Conservation (phyloP, 2,888 invertebrate genomes). For the Thymelicus sylvestris region DNA sequence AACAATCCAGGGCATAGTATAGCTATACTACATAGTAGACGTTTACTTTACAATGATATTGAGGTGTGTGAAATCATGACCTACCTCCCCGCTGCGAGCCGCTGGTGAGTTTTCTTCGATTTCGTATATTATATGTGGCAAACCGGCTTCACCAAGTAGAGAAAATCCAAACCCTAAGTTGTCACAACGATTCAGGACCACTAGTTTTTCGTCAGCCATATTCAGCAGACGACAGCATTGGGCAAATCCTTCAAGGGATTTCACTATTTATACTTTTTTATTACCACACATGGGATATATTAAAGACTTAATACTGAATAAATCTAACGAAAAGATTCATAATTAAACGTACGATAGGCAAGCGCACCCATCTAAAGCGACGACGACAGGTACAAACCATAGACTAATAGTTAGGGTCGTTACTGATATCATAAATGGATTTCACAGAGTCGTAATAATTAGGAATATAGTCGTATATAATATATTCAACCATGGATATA, state of each 20-base stretch:
- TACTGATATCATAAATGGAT: neutral
- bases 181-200: constrained; percentile 94
- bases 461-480: no score
- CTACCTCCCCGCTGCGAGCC: constrained; percentile 94
- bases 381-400: constrained; percentile 60
- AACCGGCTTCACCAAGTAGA: constrained; percentile 94
- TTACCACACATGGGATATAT: constrained; percentile 58
- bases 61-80: constrained; percentile 46
- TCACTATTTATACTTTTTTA: constrained; percentile 66
- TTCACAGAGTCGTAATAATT: no score
- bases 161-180: constrained; percentile 96
- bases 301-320: constrained; percentile 56
- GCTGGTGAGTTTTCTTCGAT: constrained; percentile 97
- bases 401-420: constrained; percentile 39
- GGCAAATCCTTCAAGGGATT: constrained; percentile 70
- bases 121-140: constrained; percentile 97
- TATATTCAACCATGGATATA: no score
- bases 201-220: constrained; percentile 96
- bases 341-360: constrained; percentile 72
- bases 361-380: constrained; percentile 80
- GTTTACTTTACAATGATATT: neutral
- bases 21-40: constrained; percentile 8
- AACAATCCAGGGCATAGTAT: constrained; percentile 3
- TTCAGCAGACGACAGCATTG: constrained; percentile 83
- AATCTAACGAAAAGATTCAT: constrained; percentile 65